Conservation (phyloP, 2,797 vertebrate species). For the Ptychobarbus kaznakovi region DNA sequence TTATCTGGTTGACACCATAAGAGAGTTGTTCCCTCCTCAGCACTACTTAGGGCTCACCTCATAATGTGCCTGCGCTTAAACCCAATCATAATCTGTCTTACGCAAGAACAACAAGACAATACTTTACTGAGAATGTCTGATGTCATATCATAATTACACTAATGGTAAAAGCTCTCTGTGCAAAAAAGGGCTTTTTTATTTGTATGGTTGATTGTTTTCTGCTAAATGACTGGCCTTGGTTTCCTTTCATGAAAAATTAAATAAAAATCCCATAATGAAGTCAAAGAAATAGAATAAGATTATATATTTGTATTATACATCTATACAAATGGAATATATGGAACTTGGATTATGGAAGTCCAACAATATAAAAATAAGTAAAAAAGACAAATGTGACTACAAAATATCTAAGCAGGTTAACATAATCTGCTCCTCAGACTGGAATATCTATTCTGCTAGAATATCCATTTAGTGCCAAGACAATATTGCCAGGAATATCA, state of each 20-base stretch:
- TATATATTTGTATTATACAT: background rate
- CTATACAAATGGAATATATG: background rate
- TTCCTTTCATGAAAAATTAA: background rate
- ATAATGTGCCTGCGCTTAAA: slow-evolving; percentile 78
- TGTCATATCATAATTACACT: slow-evolving; percentile 85
- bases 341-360: background rate
- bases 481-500: slow-evolving; percentile 48
- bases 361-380: background rate
- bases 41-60: slow-evolving; percentile 79
- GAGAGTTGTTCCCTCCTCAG: slow-evolving; percentile 75
- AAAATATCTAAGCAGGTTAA: slow-evolving; percentile 29
- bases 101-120: slow-evolving; percentile 86
- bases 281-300: background rate
- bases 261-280: background rate
- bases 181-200: background rate
- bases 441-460: slow-evolving; percentile 13
- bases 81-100: slow-evolving; percentile 84
- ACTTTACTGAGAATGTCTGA: slow-evolving; percentile 79
- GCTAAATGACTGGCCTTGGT: background rate
- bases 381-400: slow-evolving; percentile 22
- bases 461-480: slow-evolving; percentile 33
- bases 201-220: background rate
- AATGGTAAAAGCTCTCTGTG: slow-evolving; percentile 74
- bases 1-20: slow-evolving; percentile 79
- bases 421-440: slow-evolving; percentile 16